Evolutionary conservation across 2,888 invertebrate genomes (phyloP).

Genomic region (Oegoconia quadripuncta): DNA sequence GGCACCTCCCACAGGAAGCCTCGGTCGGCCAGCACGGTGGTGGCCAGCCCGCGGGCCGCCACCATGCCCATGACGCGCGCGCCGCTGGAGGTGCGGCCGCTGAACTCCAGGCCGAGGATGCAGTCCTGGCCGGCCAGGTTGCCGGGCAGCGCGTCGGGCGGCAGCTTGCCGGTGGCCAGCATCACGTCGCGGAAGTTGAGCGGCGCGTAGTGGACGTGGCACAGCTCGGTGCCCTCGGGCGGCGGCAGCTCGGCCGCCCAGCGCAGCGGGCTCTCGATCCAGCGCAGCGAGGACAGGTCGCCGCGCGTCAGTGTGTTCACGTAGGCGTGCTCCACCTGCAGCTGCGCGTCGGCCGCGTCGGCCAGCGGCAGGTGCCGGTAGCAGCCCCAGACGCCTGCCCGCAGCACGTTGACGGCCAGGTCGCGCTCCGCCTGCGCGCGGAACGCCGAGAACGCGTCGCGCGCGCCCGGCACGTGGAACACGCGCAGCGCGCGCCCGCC

Average conservation of each 20-base stretch:
- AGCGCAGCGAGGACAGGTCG: constrained; percentile 95
- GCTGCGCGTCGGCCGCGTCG: constrained; percentile 46
- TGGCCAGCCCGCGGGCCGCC: constrained; percentile 92
- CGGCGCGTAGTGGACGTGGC: constrained; percentile 94
- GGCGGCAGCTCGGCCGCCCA: constrained; percentile 40
- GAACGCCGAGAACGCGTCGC: constrained; percentile 81
- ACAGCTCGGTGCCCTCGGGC: constrained; percentile 79
- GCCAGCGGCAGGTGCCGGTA: constrained; percentile 89
- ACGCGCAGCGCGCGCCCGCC: constrained; percentile 89
- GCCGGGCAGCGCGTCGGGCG: constrained; percentile 97
- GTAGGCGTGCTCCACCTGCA: constrained; percentile 91
- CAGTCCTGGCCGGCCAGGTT: constrained; percentile 92
- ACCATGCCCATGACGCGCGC: constrained; percentile 95
- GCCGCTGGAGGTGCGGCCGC: constrained; percentile 88
- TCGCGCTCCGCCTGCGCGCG: constrained; percentile 84
- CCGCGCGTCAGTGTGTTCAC: constrained; percentile 95
- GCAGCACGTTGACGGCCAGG: constrained; percentile 90
- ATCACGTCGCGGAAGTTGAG: constrained; percentile 99
- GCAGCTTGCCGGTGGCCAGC: constrained; percentile 97
- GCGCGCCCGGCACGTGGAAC: constrained; percentile 83
- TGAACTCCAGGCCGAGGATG: constrained; percentile 95
- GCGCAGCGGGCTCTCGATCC: constrained; percentile 87
- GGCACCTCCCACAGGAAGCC: constrained; percentile 95
- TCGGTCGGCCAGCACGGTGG: constrained; percentile 90
- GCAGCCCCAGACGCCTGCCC: constrained; percentile 91